Evolutionary conservation across 2,888 invertebrate genomes (phyloP), one percentile per base, ranked within the genome.

Genomic region (Ochlodes sylvanus): DNA sequence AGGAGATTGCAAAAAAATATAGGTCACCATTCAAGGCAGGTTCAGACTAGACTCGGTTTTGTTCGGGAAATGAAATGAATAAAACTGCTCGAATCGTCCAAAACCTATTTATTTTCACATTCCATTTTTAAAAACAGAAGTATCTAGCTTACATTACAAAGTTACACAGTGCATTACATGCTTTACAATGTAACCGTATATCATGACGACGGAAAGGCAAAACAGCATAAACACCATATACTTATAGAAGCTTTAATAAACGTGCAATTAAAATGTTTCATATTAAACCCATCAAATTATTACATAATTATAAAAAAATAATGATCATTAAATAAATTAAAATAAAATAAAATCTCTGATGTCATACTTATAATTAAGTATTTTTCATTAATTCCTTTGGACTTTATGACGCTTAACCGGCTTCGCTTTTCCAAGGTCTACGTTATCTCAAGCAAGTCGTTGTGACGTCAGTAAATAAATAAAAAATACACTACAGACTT

Each of bases 121-220:
- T 77, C 79, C 83, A 79, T 81, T 87, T 88, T 88, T 81, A 81
- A 84, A 84, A 79, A 89, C 85, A 87, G 82, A 86, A 89, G 82
- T 79, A 81, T 77, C 85, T 85, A 87, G 82, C 79, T 86, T 85
- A 87, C 74, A 76, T 73, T 76, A 77, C 77, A 79, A 76, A 81
- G 78, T 86, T 85, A 89, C 84, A 85, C 84, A 83, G 84, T 87
- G 90, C 89, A 88, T 88, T 86, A 87, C 84, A 88, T 89, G 88
- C 88, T 74, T 82, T 77, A 79, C 75, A 76, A 83, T 81, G 80
- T 79, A 75, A 77, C 72, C 72, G 73, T 58, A 52, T 65, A 44
- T 63, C 34, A 44, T 54, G 57, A 66, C 60, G 66, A 66, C 66
- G 66, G 66, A 66, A 60, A 66, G 60, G 60, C 54, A 44, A 60